A percentile compares a stretch with the other conserved stretches of the same genome.
Conservation (phyloP, 2,888 invertebrate genomes). For the Hirtodrosophila trivittata region DNA sequence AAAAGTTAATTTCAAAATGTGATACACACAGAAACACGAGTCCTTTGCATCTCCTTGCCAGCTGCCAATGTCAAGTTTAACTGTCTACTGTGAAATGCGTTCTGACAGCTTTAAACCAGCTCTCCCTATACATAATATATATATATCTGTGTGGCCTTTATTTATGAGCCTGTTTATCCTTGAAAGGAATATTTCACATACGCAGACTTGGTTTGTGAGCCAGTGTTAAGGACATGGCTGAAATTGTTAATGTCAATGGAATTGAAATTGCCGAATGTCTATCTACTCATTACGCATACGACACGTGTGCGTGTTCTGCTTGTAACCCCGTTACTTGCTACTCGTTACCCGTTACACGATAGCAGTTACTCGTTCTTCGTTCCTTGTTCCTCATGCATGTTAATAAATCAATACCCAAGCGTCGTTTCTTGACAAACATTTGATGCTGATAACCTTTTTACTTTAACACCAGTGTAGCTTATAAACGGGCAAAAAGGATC, state of each 20-base stretch:
- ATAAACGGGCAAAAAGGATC: constrained; percentile 38
- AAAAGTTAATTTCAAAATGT: constrained; percentile 44
- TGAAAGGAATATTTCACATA: constrained; percentile 20
- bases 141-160: background rate
- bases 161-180: constrained; percentile 4
- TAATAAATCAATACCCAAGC: constrained; percentile 73
- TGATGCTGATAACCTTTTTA: constrained; percentile 75
- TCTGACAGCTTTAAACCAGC: constrained; percentile 50
- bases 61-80: constrained; percentile 6
- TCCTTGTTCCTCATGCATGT: constrained; percentile 37
- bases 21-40: too few relatives aligned
- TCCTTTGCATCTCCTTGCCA: too few relatives aligned
- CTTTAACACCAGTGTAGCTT: constrained; percentile 52
- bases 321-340: background rate
- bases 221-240: constrained; percentile 24
- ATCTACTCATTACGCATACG: constrained; percentile 48
- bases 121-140: too few relatives aligned
- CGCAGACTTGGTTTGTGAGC: constrained; percentile 37
- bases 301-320: constrained; percentile 33
- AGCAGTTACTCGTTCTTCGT: background rate
- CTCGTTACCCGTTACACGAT: background rate
- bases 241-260: constrained; percentile 22
- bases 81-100: constrained; percentile 58
- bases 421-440: constrained; percentile 70
- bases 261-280: constrained; percentile 9